Base-by-base conservation (phyloP, 2,888 invertebrate species). In the Drosophila flavopinicola region DNA sequence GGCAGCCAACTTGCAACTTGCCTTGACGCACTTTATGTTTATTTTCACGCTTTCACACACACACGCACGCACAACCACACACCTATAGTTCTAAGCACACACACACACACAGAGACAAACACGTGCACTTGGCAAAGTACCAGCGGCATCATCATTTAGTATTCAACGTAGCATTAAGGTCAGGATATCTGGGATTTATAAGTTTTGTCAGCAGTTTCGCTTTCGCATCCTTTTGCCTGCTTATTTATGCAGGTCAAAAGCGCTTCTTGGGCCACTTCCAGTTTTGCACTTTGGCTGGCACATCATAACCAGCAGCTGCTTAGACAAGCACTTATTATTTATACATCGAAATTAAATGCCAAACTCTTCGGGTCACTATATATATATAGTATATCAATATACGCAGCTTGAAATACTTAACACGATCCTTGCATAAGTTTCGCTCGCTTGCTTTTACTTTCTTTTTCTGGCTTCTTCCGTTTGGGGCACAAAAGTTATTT, bases 181-280 rank as follows among this genome's bases (percentile, higher is more conserved):
- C 88, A 88, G 88, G 78, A 88, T 86, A 88, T 88, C 78, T 78
- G 74, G 83, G 88, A 88, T 88, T 87, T 88, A 85, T 77, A 85
- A 78, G 78, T 88, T 85, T 88, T 75, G 85, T 75, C 83, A 85
- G 83, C 88, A 83, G 70, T 74, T 78, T 76, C 71, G 54, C 61
- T 75, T 67, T 75, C 75, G 25, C 64, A 71, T 66, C 63, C 64
- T 51, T 66, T 70, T 35, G 45, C 64, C 4, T 56, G 51, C 37
- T 80, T 86, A 79, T 69, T 76, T 79, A 85, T 79, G 84, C 84
- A 83, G 79, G 72, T 63, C 64, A 64, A 54, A 51, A 49, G 24
- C 42, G 38, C 25, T 44, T 38, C 51, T 24, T 37, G 27, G 38
- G 63, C 20, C 30, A 44, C 20, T 29, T 13, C 29, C 33, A 44